These are phyloP conservation scores for Xiphorhynchus erythropygius DNA, from an alignment of 2,797 vertebrate species.

Conservation along the genomic window DNA sequence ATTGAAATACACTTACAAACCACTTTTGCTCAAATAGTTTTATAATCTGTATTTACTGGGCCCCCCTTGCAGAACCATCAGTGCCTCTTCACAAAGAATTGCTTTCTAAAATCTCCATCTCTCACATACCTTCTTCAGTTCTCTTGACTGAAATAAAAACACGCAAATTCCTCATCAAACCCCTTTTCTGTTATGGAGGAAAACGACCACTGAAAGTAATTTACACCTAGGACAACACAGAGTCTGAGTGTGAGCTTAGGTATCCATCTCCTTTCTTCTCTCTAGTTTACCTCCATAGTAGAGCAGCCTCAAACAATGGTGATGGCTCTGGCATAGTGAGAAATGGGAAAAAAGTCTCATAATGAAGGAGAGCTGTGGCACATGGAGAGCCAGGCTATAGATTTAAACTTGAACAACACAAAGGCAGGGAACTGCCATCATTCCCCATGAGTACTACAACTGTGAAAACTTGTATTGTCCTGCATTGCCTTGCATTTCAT, in stretches of 20 bases:
- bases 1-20: not conserved
- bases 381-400: not conserved
- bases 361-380: not conserved
- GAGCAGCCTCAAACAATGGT: not conserved
- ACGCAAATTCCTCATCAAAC: not conserved
- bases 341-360: not conserved
- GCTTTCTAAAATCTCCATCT: not conserved
- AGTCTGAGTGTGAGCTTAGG: not conserved
- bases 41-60: not conserved
- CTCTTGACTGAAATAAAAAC: not conserved
- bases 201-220: not conserved
- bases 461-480: not conserved
- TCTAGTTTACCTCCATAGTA: not conserved
- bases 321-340: not conserved
- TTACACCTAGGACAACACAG: fast-evolving
- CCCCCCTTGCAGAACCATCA: not conserved
- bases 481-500: not conserved
- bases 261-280: not conserved
- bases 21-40: not conserved
- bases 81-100: not conserved
- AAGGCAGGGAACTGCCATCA: not conserved
- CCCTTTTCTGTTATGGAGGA: not conserved
- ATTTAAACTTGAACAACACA: not conserved
- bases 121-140: not conserved
- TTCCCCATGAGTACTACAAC: not conserved